Evolutionary conservation across 2,888 invertebrate species (phyloP), one percentile per base, ranked within the genome.

Genomic region (Lycia hirtaria): DNA sequence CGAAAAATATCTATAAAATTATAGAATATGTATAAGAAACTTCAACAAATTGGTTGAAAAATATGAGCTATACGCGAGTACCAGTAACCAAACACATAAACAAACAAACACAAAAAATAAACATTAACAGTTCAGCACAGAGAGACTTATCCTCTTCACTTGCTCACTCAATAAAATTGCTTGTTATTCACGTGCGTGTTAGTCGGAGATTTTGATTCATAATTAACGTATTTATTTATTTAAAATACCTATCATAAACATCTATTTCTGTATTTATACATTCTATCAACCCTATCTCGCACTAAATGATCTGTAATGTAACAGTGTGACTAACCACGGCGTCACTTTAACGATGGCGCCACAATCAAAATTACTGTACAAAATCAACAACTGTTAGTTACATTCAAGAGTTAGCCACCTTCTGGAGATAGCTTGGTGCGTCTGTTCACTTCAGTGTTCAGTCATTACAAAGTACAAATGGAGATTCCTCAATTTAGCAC

Each of bases 401-500:
- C 3, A 19, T 17, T 35, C 4, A 3, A 15, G 3, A 17, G 7
- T 35, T 19, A 4, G 7, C 9, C 10, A 35, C 3, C 3, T 9
- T 35, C 3, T 19, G 4, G 0, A 9, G 7, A 19, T 35, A 35
- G 19, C 3, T 19, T 17, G 9, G 17, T 17, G 7, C 7, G 35
- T 19, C 2, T 10, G 17, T n/a, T n/a, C n/a, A n/a, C n/a, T n/a
- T n/a, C n/a, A n/a, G n/a, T 35, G 10, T 35, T 0, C 12, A 54
- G 41, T 44, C 55, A 49, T 56, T 50, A 51, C 44, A 24, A n/a
- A 26, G 44, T 19, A 26, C 37, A 56, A 56, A 56, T 56, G 56
- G 40, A 49, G 55, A 51, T 40, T 38, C 38, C 19, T 51, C 56
- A 45, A 51, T 51, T 56, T 45, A 4, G 40, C 40, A 45, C 26